Evolutionary conservation across 2,113 vertebrate species (phyloP).

Genomic region (Antigone vipio): DNA sequence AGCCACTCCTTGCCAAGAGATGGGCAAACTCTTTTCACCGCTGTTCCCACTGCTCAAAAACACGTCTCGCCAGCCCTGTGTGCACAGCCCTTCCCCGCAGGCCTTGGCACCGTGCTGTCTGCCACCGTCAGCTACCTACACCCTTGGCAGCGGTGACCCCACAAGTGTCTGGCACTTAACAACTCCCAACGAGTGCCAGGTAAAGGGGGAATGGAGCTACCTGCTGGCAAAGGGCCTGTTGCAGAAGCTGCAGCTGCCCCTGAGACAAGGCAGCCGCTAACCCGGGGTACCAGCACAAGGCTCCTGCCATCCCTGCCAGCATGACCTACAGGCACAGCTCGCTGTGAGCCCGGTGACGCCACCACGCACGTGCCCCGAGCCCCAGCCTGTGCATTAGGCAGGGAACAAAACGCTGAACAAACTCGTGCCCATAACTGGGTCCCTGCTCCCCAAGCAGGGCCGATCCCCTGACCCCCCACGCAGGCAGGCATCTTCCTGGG

Average conservation of each 20-base stretch:
- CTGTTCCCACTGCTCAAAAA: not conserved
- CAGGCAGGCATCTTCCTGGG: not conserved
- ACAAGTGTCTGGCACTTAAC: rapidly evolving
- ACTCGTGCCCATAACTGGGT: rapidly evolving
- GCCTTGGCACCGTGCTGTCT: not conserved
- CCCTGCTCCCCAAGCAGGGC: not conserved
- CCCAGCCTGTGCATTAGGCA: rapidly evolving
- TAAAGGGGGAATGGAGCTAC: rapidly evolving
- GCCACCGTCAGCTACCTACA: rapidly evolving
- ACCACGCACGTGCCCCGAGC: rapidly evolving
- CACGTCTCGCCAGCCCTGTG: rapidly evolving
- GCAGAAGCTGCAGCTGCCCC: not conserved
- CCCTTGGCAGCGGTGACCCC: not conserved
- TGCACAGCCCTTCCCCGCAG: not conserved
- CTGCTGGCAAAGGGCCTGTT: rapidly evolving
- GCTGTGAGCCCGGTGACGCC: not conserved
- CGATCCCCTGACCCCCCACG: rapidly evolving
- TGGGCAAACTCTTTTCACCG: not conserved
- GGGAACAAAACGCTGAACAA: not conserved
- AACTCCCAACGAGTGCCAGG: not conserved
- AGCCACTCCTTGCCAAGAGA: not conserved
- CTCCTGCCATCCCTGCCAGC: not conserved
- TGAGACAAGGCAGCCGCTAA: rapidly evolving
- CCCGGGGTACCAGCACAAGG: rapidly evolving
- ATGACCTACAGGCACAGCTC: rapidly evolving